Base-by-base conservation (phyloP, 1,140 invertebrate species). In the Heliothis subflexa region DNA sequence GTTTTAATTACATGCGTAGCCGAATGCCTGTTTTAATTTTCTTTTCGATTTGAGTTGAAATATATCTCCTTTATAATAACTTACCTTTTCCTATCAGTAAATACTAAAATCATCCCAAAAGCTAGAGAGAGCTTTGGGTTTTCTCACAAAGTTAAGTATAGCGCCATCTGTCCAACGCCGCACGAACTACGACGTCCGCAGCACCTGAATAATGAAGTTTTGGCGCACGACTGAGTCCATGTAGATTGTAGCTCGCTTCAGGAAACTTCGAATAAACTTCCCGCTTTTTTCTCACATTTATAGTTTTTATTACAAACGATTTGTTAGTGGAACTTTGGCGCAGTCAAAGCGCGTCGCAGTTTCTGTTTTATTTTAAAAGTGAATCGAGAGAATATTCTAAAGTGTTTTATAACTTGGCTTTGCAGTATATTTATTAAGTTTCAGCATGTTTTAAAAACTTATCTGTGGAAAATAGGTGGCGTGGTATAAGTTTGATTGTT, bases 121-220 rank as follows among this genome's bases (percentile, higher is more conserved):
- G 11, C 16, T 16, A 0, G 16, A 64, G 1, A 3, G 2, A 64
- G 40, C 14, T 45, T 16, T 25, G 21, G 52, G 0, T 4, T 40
- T 55, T 10, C 12, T 18, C 28, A 33, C 0, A 18, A 50, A 54
- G 40, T 40, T 54, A 2, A 40, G 21, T 16, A 12, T 14, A 59
- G n/a, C 57, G 72, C 72, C 72, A 74, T 74, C 72, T 74, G 61
- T 13, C 45, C 16, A 74, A n/a, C 11, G 10, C 16, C 18, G 40
- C 14, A 45, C 49, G 72, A 74, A 74, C 55, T 74, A 45, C 54
- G 28, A 14, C 28, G n/a, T 40, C 10, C 61, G 57, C 33, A 45
- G 40, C 18, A 49, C 25, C 57, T 40, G 40, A 40, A 50, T 61
- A 74, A 74, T 74, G 45, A 62, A 50, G 72, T 74, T 74, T 49